These are phyloP conservation scores for Leucophenga varia DNA, from an alignment of 1,140 invertebrate species.

Conservation along the genomic window DNA sequence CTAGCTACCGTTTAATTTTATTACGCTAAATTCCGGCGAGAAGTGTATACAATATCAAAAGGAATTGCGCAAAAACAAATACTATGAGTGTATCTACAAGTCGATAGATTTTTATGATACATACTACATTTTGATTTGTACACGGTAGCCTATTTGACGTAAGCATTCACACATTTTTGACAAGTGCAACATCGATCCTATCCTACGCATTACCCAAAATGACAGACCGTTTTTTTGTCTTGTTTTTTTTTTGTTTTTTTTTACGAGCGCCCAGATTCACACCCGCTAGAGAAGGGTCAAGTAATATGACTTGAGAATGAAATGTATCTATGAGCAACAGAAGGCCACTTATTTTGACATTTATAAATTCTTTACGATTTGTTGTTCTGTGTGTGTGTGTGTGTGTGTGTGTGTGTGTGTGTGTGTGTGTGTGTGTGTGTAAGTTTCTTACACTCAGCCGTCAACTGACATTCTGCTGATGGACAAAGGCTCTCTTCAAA, in stretches of 20 bases:
- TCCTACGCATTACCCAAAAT: slow-evolving; percentile 15
- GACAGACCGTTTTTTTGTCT: slow-evolving; percentile 22
- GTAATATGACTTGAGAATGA: slow-evolving; percentile 17
- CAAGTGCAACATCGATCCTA: slow-evolving; percentile 26
- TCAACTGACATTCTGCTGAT: slow-evolving; percentile 43
- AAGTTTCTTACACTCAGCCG: neutral
- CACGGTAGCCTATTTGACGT: slow-evolving; percentile 35
- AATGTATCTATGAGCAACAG: too few relatives aligned
- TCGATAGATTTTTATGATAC: too few relatives aligned
- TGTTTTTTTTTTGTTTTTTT: neutral
- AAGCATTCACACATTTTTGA: slow-evolving; percentile 48
- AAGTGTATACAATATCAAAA: too few relatives aligned
- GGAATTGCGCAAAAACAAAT: too few relatives aligned
- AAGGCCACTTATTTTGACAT: slow-evolving; percentile 46
- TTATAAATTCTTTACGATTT: slow-evolving; percentile 52
- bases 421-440: slow-evolving; percentile 1
- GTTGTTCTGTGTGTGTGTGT: slow-evolving; percentile 27
- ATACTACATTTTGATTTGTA: neutral
- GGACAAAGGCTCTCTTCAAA: slow-evolving; percentile 38
- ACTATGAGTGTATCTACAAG: too few relatives aligned
- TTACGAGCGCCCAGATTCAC: neutral
- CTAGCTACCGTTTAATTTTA: slow-evolving; percentile 54
- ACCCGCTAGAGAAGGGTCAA: too few relatives aligned
- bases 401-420: slow-evolving; percentile 6
- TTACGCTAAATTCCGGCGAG: slow-evolving; percentile 25